Base-by-base conservation (phyloP, 1,140 invertebrate genomes). In the Liolophura sinensis region DNA sequence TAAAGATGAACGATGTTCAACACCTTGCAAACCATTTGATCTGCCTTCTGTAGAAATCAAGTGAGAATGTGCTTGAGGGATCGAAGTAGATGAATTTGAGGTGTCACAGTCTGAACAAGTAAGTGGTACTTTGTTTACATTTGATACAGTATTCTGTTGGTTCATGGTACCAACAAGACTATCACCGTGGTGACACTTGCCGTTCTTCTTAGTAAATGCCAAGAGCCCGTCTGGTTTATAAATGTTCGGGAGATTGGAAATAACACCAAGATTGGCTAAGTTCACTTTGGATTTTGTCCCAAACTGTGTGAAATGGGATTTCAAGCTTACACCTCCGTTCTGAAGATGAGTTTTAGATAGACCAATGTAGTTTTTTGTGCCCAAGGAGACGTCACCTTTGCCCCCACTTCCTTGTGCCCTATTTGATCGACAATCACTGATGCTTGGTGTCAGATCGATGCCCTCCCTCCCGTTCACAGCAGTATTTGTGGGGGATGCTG, bases 401-500 rank as follows among this genome's bases (percentile, higher is more conserved):
- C 47, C 56, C 47, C 24, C 18, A 46, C 27, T 58, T 46, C 56
- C 31, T 27, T 27, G 47, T 54, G 52, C n/a, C 24, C 52, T 25
- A 14, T 25, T 54, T 20, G n/a, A 54, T 58, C 31, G 47, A 25
- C 47, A 40, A 27, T 46, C 47, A 40, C 56, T 27, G 56, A 14
- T 40, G 56, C 7, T 27, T 58, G n/a, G 47, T 46, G 22, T 40
- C 47, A 46, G 18, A 46, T 46, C 9, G 31, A 40, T 40, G 31
- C 31, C 31, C 31, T 71, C 65, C 20, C 60, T 57, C 46, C 69
- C 60, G 65, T 63, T 70, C 24, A 63, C 60, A 16, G 58, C 47
- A n/a, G 57, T 52, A 51, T 69, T 65, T 22, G 65, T 61, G 14
- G 62, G 60, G 24, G 68, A 49, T 60, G 73, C 69, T 51, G 73